Base-by-base conservation (phyloP, 2,797 vertebrate species). In the Sebastes steindachneri region DNA sequence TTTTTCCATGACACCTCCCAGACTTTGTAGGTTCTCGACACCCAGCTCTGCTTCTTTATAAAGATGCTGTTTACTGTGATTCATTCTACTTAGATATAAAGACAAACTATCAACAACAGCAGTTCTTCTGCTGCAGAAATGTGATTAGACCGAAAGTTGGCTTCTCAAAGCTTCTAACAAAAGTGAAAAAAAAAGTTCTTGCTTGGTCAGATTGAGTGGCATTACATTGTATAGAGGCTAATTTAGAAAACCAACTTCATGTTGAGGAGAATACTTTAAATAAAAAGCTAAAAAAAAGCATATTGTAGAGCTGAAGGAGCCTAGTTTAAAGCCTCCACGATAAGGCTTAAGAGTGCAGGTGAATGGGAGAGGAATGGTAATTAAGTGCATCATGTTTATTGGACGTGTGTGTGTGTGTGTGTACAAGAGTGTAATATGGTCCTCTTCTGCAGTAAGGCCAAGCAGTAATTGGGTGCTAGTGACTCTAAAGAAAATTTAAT, bases 391-490 rank as follows among this genome's bases (percentile, higher is more conserved):
- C 41, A 15, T 76, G 68, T 80, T 82, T 85, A 82, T 54, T 73
- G 37, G 25, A 28, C 3, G 23, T 25, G 31, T 75, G 29, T 66
- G 69, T 67, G 23, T 25, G 23, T 25, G 31, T 75, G 29, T 63
- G 69, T 63, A 72, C 35, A 28, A n/a, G 29, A 9, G 23, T 64
- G 8, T 86, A 83, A 86, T 66, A 64, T 15, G 69, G 63, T 80
- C 80, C 62, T 83, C 77, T 75, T 85, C 69, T 76, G 68, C 7
- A 62, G 41, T 64, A 77, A 68, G 59, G 48, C 63, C 63, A 51
- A 75, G 57, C 64, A 68, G 55, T 93, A 92, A 92, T 91, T 91
- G 76, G 69, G 48, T 87, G 72, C 75, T 68, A 33, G 69, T 82
- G 75, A 68, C 59, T 57, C 73, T 69, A 53, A 48, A 84, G 83